phyloP scores from a whole-genome alignment of 2,797 vertebrate species.

The Pitangus sulphuratus region DNA sequence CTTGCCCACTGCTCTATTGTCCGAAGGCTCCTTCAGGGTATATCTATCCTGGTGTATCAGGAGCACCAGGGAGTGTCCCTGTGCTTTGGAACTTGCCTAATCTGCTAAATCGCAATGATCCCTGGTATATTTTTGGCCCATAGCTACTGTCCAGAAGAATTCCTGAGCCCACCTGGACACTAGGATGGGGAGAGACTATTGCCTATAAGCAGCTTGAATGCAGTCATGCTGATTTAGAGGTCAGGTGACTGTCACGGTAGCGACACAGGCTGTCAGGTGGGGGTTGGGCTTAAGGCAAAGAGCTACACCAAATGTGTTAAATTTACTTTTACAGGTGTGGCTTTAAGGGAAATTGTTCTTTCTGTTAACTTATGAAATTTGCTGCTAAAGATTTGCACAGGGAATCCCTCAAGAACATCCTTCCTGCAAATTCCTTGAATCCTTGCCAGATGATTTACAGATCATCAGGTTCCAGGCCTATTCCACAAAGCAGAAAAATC shows the following conservation, averaged over 20 bases:
- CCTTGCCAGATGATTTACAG: background rate
- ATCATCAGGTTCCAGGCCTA: background rate
- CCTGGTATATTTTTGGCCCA: background rate
- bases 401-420: background rate
- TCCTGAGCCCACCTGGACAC: background rate
- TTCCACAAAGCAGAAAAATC: background rate
- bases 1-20: background rate
- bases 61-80: background rate
- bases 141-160: background rate
- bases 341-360: background rate
- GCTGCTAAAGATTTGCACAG: background rate
- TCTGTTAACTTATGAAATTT: background rate
- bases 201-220: background rate
- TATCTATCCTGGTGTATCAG: background rate
- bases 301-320: background rate
- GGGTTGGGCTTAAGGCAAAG: background rate
- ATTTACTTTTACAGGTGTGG: background rate
- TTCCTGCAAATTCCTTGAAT: background rate
- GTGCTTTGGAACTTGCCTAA: background rate
- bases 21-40: fast-evolving
- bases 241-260: background rate
- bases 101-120: background rate
- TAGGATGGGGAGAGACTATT: background rate
- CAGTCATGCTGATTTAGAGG: background rate
- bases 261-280: fast-evolving